A percentile compares a stretch with the other conserved stretches of the same genome.
These are phyloP conservation scores for Dioctria linearis DNA, from an alignment of 2,888 invertebrate species.

Conservation along the genomic window DNA sequence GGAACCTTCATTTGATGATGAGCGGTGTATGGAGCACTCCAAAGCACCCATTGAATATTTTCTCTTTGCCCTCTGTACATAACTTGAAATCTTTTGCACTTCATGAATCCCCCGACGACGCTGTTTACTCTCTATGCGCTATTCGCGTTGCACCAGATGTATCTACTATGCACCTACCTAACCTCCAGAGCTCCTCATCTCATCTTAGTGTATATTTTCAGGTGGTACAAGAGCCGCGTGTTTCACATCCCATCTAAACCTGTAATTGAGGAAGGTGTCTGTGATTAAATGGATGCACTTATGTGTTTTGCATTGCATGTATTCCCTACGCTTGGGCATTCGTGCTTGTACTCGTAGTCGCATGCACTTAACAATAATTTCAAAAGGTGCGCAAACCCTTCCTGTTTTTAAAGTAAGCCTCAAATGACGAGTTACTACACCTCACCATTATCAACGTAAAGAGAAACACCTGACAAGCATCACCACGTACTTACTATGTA, in stretches of 20 bases:
- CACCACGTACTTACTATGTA: not conserved
- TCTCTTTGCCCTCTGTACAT: constrained; percentile 40
- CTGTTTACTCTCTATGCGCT: constrained; percentile 31
- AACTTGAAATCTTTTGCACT: constrained; percentile 47
- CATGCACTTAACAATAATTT: constrained; percentile 30
- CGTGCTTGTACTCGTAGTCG: not conserved
- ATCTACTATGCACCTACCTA: not conserved
- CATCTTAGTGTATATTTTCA: not conserved
- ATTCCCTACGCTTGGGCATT: not conserved
- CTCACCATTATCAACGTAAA: constrained; percentile 16
- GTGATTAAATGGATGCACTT: constrained; percentile 57
- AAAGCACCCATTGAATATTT: constrained; percentile 26
- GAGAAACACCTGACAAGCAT: constrained; percentile 32
- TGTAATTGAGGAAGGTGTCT: constrained; percentile 58
- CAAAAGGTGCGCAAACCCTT: constrained; percentile 40
- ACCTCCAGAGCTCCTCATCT: not conserved
- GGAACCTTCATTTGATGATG: not conserved
- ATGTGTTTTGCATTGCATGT: not conserved
- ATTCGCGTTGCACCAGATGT: not conserved
- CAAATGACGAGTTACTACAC: constrained; percentile 30
- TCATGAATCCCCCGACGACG: constrained; percentile 14
- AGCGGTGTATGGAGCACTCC: constrained; percentile 14
- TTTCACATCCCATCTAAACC: constrained; percentile 11
- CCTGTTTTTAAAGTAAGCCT: not conserved
- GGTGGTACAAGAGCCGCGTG: constrained; percentile 9